Evolutionary conservation across 2,113 vertebrate genomes (phyloP).

Genomic region (Oostethus manadensis): DNA sequence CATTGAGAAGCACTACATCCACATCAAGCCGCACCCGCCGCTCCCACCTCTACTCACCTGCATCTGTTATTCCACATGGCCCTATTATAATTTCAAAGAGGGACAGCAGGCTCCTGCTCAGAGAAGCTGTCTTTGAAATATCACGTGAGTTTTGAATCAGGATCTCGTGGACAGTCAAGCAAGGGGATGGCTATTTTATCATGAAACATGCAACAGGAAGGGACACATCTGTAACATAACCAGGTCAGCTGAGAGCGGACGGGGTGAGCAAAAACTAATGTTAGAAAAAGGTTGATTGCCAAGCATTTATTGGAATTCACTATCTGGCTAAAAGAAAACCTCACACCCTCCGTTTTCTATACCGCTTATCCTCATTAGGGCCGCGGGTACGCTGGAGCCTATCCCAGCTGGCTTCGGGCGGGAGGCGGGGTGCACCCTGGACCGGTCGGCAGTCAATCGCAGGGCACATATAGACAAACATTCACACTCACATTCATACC

Average conservation of each 20-base stretch:
- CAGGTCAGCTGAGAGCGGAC: slow-evolving; percentile 14
- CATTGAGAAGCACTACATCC: background rate
- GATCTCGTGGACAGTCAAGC: slow-evolving; percentile 44
- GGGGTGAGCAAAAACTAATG: slow-evolving; percentile 12
- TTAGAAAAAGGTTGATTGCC: slow-evolving; percentile 2
- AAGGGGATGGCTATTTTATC: slow-evolving; percentile 24
- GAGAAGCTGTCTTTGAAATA: slow-evolving; percentile 43
- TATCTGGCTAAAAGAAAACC: too few species aligned
- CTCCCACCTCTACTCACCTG: slow-evolving; percentile 28
- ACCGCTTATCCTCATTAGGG: too few species aligned
- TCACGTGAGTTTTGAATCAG: slow-evolving; percentile 48
- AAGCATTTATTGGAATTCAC: background rate
- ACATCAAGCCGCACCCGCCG: slow-evolving; percentile 5
- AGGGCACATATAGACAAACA: too few species aligned
- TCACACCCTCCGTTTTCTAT: too few species aligned
- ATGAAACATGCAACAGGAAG: slow-evolving; percentile 42
- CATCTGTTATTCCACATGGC: slow-evolving; percentile 55
- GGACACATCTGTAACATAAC: slow-evolving; percentile 30
- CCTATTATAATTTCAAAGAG: slow-evolving; percentile 72
- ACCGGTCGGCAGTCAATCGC: too few species aligned
- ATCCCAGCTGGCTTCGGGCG: too few species aligned
- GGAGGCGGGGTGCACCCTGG: too few species aligned
- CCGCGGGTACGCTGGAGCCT: too few species aligned
- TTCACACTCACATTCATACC: too few species aligned
- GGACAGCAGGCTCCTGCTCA: slow-evolving; percentile 32